Percentiles rank a stretch among this genome's conserved stretches.
These are phyloP conservation scores for Syngnathus scovelli DNA, from an alignment of 2,113 vertebrate genomes.

Conservation along the genomic window DNA sequence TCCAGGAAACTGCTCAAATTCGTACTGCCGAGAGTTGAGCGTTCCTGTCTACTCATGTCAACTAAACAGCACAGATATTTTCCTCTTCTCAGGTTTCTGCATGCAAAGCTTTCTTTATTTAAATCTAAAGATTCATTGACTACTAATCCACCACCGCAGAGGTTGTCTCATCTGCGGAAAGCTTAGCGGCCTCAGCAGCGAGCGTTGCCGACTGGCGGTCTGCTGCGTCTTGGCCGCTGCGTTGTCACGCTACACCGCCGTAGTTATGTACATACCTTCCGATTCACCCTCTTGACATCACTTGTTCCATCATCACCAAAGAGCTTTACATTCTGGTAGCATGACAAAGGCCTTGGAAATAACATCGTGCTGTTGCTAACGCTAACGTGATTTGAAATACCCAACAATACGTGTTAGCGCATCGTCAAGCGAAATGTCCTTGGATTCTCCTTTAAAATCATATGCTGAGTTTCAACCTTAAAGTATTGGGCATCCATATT, in stretches of 20 bases:
- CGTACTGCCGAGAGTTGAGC: background rate
- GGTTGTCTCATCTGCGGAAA: conserved; percentile 35
- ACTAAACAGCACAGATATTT: conserved; percentile 9
- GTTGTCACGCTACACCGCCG: conserved; percentile 36
- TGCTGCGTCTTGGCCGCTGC: conserved; percentile 28
- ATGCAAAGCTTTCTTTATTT: conserved; percentile 23
- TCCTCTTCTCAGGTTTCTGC: conserved; percentile 16
- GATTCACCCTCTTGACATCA: background rate
- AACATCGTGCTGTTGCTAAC: background rate
- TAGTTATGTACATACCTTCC: conserved; percentile 18
- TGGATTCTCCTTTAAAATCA: background rate
- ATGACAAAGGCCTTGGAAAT: background rate
- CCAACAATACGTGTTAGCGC: background rate
- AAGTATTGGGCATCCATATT: background rate
- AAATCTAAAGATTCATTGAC: conserved; percentile 22
- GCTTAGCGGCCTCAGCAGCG: conserved; percentile 5
- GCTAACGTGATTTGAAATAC: background rate
- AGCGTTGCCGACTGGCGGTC: conserved; percentile 36
- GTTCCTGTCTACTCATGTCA: conserved; percentile 40
- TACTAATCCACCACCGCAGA: conserved; percentile 2
- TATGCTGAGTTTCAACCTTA: background rate
- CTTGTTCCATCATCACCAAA: conserved; percentile 32
- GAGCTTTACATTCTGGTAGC: conserved; percentile 13
- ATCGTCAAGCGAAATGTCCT: background rate
- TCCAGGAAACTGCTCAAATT: conserved; percentile 25